Percentiles rank a stretch among this genome's conserved stretches.
Evolutionary conservation across 2,797 vertebrate genomes (phyloP).

Genomic region (Kryptopterus vitreolus): DNA sequence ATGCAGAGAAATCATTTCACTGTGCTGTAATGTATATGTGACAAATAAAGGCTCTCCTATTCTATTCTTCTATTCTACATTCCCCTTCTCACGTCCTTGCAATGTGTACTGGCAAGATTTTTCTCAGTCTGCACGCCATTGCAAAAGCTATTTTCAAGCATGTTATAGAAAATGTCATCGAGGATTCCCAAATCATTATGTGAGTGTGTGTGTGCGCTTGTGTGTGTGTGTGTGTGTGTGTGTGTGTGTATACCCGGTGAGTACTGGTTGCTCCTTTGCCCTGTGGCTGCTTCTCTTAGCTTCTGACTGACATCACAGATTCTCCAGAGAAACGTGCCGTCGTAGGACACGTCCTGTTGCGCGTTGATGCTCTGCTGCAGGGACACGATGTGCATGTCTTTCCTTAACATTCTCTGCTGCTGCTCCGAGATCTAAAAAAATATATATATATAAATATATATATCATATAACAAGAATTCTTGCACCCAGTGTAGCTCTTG

Average conservation of each 20-base stretch:
- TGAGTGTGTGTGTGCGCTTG: conserved; percentile 9
- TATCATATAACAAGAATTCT: no score
- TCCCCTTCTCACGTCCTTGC: neutral
- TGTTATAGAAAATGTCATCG: neutral
- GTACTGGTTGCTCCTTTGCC: conserved; percentile 73
- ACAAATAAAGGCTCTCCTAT: no score
- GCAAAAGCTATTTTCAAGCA: neutral
- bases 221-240: conserved; percentile 4
- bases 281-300: conserved; percentile 75
- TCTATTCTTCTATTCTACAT: no score
- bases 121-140: neutral
- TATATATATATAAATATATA: no score
- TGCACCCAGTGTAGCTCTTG: neutral
- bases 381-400: conserved; percentile 71
- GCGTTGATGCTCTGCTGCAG: conserved; percentile 73
- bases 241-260: conserved; percentile 73
- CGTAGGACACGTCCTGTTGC: conserved; percentile 76
- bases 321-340: conserved; percentile 82
- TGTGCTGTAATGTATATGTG: no score
- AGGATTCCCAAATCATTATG: neutral
- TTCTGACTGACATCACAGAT: conserved; percentile 74
- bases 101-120: neutral
- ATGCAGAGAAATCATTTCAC: no score
- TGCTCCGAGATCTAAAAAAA: conserved; percentile 73
- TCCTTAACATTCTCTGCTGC: conserved; percentile 74